Evolutionary conservation across 2,888 invertebrate genomes (phyloP).

Genomic region (Tenthredo distinguenda): DNA sequence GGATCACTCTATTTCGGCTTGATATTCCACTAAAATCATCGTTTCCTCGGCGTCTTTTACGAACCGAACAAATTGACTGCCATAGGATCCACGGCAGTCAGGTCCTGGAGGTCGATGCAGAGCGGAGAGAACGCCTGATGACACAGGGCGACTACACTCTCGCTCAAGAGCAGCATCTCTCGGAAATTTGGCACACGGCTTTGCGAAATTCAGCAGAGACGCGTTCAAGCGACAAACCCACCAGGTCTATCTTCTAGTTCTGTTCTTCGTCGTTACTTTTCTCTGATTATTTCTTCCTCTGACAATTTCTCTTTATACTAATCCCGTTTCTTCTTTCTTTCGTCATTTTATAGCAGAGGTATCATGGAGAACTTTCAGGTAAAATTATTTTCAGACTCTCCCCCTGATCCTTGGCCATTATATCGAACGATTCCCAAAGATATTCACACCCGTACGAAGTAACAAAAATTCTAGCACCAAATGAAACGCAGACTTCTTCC

Average conservation of each 20-base stretch:
- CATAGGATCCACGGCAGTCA: constrained; percentile 69
- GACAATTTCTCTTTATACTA: constrained; percentile 25
- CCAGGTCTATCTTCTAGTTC: constrained; percentile 33
- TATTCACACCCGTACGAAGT: background rate
- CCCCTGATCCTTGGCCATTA: background rate
- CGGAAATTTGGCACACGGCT: constrained; percentile 77
- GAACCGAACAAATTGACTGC: constrained; percentile 40
- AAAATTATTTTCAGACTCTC: constrained; percentile 57
- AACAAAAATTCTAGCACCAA: background rate
- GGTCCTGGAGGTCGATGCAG: constrained; percentile 76
- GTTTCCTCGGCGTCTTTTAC: background rate
- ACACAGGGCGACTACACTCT: constrained; percentile 74
- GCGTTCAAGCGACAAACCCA: constrained; percentile 59
- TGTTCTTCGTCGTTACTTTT: background rate
- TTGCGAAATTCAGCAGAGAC: constrained; percentile 70
- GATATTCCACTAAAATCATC: constrained; percentile 5
- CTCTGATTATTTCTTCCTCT: background rate
- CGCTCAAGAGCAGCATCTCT: constrained; percentile 74
- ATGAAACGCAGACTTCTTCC: background rate
- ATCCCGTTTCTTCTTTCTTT: constrained; percentile 21
- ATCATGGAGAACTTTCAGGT: constrained; percentile 78
- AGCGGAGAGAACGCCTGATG: constrained; percentile 75
- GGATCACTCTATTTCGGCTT: background rate
- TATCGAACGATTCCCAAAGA: background rate
- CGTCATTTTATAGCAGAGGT: constrained; percentile 68